These are phyloP conservation scores for Tenebrio molitor DNA, from an alignment of 1,140 invertebrate genomes.

Conservation along the genomic window DNA sequence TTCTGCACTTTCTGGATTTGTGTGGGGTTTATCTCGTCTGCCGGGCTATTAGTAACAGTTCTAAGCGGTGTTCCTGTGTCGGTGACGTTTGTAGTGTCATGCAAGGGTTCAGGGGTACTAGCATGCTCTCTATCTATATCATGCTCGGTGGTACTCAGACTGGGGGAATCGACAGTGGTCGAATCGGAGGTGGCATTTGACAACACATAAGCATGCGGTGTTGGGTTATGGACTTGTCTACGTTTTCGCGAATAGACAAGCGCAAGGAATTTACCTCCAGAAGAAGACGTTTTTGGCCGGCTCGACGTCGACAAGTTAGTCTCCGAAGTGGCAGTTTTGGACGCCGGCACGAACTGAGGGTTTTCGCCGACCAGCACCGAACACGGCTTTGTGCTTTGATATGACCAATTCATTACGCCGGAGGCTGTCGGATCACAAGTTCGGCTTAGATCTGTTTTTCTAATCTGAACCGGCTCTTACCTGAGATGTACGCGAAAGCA, in stretches of 20 bases:
- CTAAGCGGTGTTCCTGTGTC: conserved; percentile 43
- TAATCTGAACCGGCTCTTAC: conserved; percentile 69
- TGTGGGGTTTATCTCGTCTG: conserved; percentile 9
- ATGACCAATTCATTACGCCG: conserved; percentile 85
- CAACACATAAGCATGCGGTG: conserved; percentile 61
- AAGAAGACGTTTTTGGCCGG: conserved; percentile 70
- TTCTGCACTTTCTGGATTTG: conserved; percentile 20
- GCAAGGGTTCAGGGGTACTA: conserved; percentile 53
- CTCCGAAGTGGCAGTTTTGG: conserved; percentile 74
- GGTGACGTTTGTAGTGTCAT: conserved; percentile 46
- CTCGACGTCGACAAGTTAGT: conserved; percentile 74
- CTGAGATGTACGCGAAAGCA: conserved; percentile 89
- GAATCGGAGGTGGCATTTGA: conserved; percentile 50
- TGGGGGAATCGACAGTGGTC: conserved; percentile 14
- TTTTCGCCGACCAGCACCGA: conserved; percentile 85
- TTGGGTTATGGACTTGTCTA: conserved; percentile 60
- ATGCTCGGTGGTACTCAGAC: conserved; percentile 51
- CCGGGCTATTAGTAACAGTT: conserved; percentile 50
- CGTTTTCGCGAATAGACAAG: conserved; percentile 61
- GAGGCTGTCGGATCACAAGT: conserved; percentile 73
- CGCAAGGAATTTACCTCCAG: conserved; percentile 73
- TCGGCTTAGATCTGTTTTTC: neutral
- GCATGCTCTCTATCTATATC: conserved; percentile 58
- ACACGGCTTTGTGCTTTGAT: conserved; percentile 83
- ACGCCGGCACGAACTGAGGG: conserved; percentile 74